phyloP scores from a whole-genome alignment of 2,797 vertebrate species.

The Bovichtus diacanthus region DNA sequence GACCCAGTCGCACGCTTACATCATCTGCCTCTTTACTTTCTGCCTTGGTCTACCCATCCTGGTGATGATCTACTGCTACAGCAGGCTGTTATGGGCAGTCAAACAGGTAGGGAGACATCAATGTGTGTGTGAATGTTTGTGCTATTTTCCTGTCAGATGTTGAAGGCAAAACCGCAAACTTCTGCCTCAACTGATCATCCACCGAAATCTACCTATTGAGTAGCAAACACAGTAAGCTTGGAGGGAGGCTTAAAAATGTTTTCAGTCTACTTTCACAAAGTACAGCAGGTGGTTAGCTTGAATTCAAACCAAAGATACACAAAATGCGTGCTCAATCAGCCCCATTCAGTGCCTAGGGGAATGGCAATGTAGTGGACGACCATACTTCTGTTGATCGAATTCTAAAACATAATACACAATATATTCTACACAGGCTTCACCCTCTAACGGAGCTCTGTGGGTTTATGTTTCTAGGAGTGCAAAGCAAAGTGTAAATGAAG shows the following conservation, averaged over 20 bases:
- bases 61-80: slow-evolving; percentile 91
- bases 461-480: background rate
- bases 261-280: background rate
- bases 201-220: background rate
- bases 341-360: no score
- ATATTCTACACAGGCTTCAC: background rate
- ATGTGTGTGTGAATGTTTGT: background rate
- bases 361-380: background rate
- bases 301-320: background rate
- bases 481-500: background rate
- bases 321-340: background rate
- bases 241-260: background rate
- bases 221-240: background rate
- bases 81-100: slow-evolving; percentile 87
- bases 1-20: slow-evolving; percentile 87
- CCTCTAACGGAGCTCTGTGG: background rate
- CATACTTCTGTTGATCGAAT: background rate
- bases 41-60: slow-evolving; percentile 89
- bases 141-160: background rate
- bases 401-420: background rate
- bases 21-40: slow-evolving; percentile 93
- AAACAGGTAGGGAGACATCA: slow-evolving; percentile 84
- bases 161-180: background rate
- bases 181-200: background rate
- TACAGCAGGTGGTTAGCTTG: background rate